phyloP scores from a whole-genome alignment of 2,888 invertebrate species.

The Tachina grossa region DNA sequence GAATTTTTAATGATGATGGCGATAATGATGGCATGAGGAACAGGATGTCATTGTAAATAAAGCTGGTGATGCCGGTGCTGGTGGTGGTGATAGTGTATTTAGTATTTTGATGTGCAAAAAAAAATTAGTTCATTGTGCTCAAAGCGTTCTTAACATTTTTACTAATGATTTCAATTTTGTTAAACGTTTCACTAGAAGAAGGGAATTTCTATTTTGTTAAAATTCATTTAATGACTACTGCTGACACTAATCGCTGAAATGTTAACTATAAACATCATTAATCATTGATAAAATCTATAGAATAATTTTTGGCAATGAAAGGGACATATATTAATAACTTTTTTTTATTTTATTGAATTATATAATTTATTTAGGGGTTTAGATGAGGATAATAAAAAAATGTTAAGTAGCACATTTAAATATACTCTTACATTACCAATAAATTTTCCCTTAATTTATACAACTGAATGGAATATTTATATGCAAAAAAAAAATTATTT shows the following conservation, averaged over 20 bases:
- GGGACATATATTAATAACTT: slow-evolving; percentile 7
- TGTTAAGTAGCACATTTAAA: not conserved
- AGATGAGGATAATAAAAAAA: slow-evolving; percentile 25
- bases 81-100: slow-evolving; percentile 14
- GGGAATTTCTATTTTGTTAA: slow-evolving; percentile 36
- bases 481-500: not conserved
- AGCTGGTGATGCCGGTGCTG: not conserved
- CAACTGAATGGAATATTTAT: no score
- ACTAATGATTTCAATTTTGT: slow-evolving; percentile 50
- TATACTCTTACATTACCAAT: not conserved
- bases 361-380: not conserved
- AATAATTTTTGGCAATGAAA: not conserved
- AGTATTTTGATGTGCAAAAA: slow-evolving; percentile 6
- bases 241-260: slow-evolving; percentile 50
- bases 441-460: not conserved
- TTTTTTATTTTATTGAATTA: not conserved
- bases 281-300: slow-evolving; percentile 26
- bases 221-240: slow-evolving; percentile 18
- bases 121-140: slow-evolving; percentile 35
- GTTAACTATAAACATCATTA: slow-evolving; percentile 48
- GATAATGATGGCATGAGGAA: slow-evolving; percentile 4
- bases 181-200: slow-evolving; percentile 18
- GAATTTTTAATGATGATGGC: slow-evolving; percentile 45
- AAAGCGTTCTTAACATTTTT: slow-evolving; percentile 45
- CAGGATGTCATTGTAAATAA: slow-evolving; percentile 26